Evolutionary conservation across 2,113 vertebrate species (phyloP).

Genomic region (Gavia stellata): DNA sequence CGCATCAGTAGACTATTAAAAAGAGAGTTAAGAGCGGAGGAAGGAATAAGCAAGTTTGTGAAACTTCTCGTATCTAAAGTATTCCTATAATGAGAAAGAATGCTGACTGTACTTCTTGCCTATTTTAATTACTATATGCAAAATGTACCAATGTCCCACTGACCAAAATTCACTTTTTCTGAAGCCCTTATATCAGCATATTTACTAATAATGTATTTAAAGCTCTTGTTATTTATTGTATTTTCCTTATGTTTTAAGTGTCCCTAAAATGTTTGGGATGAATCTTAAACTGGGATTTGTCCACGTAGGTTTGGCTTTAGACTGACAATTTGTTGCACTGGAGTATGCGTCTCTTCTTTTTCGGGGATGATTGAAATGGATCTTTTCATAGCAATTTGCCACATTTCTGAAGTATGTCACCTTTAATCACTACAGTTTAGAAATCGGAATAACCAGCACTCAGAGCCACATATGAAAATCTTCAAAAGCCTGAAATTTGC

Average conservation of each 20-base stretch:
- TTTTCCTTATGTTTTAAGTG: not conserved
- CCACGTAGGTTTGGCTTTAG: not conserved
- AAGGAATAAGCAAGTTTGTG: slow-evolving; percentile 39
- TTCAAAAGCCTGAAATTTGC: not conserved
- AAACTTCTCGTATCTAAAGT: slow-evolving; percentile 17
- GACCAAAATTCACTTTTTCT: not conserved
- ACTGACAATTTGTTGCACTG: not conserved
- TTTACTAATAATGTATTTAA: not conserved
- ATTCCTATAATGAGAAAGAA: not conserved
- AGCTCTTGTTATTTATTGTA: not conserved
- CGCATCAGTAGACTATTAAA: slow-evolving; percentile 71
- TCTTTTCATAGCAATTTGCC: not conserved
- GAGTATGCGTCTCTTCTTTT: not conserved
- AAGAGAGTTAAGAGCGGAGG: slow-evolving; percentile 47
- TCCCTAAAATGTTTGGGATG: not conserved
- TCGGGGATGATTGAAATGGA: not conserved
- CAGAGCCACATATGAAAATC: not conserved
- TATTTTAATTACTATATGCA: not conserved
- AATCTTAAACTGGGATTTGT: not conserved
- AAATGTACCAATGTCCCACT: not conserved
- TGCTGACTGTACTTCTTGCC: not conserved
- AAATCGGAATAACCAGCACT: not conserved
- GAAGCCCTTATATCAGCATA: not conserved
- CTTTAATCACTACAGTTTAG: not conserved
- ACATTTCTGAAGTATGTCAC: not conserved